Evolutionary conservation across 2,113 vertebrate species (phyloP).

Genomic region (Alaudala cheleensis): DNA sequence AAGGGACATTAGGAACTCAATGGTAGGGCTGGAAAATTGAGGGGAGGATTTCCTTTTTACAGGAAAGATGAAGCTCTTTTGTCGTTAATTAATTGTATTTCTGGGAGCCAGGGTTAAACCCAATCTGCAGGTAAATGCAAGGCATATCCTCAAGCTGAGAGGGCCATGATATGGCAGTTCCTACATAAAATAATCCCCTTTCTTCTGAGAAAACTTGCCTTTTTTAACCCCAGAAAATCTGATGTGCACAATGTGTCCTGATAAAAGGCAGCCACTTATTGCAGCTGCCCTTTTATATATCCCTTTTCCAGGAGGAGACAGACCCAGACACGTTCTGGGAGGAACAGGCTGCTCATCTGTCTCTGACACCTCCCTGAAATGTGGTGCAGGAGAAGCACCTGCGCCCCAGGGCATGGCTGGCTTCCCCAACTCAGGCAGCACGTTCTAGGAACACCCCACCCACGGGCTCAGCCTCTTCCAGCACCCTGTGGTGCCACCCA

Average conservation of each 20-base stretch:
- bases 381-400: not conserved
- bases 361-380: constrained; percentile 45
- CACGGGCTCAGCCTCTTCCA: not conserved
- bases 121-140: not conserved
- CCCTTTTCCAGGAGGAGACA: not conserved
- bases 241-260: not conserved
- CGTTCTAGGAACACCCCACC: constrained; percentile 38
- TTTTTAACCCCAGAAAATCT: not conserved
- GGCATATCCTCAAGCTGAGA: not conserved
- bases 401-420: not conserved
- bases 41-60: not conserved
- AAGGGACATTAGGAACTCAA: not conserved
- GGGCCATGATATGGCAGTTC: not conserved
- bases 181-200: accelerated
- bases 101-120: not conserved
- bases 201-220: not conserved
- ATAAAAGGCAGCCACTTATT: not conserved
- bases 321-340: constrained; percentile 52
- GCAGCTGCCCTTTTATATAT: constrained; percentile 24
- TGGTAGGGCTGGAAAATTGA: not conserved
- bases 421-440: not conserved
- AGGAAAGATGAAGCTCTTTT: not conserved
- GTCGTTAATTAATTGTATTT: not conserved
- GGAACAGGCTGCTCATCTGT: constrained; percentile 7
- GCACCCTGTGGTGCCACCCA: not conserved